A percentile compares a stretch with the other conserved stretches of the same genome.
These are phyloP conservation scores for Charadrius vociferus DNA, from an alignment of 2,113 vertebrate genomes.

Conservation along the genomic window DNA sequence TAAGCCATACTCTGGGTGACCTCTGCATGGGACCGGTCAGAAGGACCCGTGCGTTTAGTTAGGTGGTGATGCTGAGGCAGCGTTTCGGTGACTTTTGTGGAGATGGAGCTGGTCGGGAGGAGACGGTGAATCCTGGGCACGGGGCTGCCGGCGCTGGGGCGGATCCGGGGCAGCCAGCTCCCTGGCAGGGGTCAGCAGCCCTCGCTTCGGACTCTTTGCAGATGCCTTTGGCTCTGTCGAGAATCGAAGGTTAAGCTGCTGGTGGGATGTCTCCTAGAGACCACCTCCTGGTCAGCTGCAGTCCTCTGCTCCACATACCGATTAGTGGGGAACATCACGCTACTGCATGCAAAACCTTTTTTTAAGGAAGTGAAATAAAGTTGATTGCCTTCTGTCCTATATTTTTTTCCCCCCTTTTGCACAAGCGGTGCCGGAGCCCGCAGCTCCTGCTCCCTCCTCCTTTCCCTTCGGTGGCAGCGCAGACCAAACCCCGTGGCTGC, in stretches of 20 bases:
- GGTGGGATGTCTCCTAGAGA: background rate
- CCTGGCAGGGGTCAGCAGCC: background rate
- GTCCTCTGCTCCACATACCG: background rate
- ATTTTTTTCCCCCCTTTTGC: background rate
- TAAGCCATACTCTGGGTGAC: background rate
- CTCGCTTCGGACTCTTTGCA: background rate
- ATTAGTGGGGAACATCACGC: accelerated
- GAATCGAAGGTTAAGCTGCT: background rate
- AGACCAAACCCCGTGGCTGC: background rate
- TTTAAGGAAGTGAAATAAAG: background rate
- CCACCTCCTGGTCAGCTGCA: background rate
- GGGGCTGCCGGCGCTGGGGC: background rate
- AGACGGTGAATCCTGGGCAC: background rate
- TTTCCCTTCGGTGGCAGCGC: background rate
- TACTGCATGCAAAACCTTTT: background rate
- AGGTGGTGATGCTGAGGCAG: background rate
- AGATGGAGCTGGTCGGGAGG: background rate
- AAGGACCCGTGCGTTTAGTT: background rate
- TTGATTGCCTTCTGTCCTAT: background rate
- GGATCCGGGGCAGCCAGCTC: background rate
- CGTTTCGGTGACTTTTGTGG: background rate
- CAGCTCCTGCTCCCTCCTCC: background rate
- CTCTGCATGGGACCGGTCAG: background rate
- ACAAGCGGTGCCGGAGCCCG: background rate
- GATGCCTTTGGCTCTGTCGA: background rate